Conservation (phyloP, 2,797 vertebrate genomes). For the Halcyon leucocephala region DNA sequence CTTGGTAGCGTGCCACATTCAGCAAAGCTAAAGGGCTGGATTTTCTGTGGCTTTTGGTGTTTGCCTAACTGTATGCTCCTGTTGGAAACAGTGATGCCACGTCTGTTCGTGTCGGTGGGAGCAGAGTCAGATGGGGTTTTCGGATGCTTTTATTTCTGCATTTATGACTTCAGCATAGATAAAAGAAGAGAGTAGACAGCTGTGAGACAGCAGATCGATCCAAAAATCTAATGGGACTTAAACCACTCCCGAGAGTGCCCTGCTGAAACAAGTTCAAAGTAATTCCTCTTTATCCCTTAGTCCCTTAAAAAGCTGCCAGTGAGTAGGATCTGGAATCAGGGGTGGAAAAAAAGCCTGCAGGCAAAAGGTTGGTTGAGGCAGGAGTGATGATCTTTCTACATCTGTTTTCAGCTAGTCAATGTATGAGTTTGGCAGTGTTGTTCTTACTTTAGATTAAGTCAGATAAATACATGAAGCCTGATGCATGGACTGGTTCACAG, state of each 20-base stretch:
- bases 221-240: background rate
- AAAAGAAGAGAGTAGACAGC: background rate
- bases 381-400: background rate
- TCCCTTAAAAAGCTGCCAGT: background rate
- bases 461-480: background rate
- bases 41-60: background rate
- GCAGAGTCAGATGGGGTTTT: background rate
- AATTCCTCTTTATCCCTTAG: background rate
- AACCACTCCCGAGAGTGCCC: background rate
- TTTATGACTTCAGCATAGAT: background rate
- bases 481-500: background rate
- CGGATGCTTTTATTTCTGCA: background rate
- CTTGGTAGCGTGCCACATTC: background rate
- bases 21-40: background rate
- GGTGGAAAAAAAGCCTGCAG: background rate
- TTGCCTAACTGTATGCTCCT: background rate
- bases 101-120: background rate
- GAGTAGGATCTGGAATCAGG: background rate
- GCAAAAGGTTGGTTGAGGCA: background rate
- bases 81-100: background rate
- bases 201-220: background rate
- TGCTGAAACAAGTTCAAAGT: slow-evolving; percentile 1
- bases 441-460: background rate
- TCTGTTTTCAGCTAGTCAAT: too few species aligned
- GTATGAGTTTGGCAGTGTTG: background rate